Base-by-base conservation (phyloP, 2,113 vertebrate genomes). In the Columba janthina region DNA sequence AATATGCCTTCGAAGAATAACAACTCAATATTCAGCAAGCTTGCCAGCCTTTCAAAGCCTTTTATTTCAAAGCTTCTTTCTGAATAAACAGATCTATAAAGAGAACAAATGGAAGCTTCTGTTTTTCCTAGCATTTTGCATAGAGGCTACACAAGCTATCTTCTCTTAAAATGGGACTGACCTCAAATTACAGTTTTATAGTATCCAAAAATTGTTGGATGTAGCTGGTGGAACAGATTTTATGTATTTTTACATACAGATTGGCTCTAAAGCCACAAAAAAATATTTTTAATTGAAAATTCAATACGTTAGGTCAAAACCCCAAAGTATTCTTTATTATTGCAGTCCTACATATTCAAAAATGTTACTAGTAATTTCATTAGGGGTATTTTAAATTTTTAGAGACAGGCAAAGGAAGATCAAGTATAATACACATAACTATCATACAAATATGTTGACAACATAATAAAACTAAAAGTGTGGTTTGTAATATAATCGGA, bases 1-100 rank as follows among this genome's bases (percentile, higher is more conserved):
- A 96, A 95, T 97, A 89, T 40, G 38, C 80, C 78, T 96, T 95
- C 91, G 95, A 94, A 96, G 92, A 96, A 90, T 91, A 97, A 91
- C 50, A 89, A 53, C 31, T 90, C 34, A 46, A 85, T 73, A 76
- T 97, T 97, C 96, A 96, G 82, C 89, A 95, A 93, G 51, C 76
- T 73, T 69, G 75, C 67, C 78, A 85, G 86, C 88, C 77, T 96
- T 97, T 95, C 89, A 88, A 93, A 79, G 94, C 81, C 83, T 95
- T 97, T 96, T 93, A 91, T 96, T 96, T 97, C 71, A 91, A 90
- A 92, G 40, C 72, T 88, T 64, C 72, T 88, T 89, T 95, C 69
- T 69, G 77, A 93, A 94, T 95, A 97, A 97, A 97, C 89, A 96
- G 96, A 97, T 93, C 81, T 42, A 53, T 89, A 56, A 88, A 91